phyloP scores from a whole-genome alignment of 2,797 vertebrate genomes.

The Prionace glauca region DNA sequence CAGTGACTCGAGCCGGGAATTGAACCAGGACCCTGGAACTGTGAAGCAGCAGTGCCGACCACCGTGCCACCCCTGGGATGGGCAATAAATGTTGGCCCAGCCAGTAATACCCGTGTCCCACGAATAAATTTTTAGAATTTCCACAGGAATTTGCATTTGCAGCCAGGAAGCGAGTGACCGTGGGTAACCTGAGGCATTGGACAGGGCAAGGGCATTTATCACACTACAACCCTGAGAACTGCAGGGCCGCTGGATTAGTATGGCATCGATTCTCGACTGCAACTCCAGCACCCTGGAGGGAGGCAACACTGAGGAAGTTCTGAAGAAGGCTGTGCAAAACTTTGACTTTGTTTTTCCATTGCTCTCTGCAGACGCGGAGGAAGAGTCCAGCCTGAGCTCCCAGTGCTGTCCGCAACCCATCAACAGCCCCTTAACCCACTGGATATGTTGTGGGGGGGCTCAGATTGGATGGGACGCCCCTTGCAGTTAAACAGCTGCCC shows the following conservation, averaged over 20 bases:
- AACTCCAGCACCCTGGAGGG: no score
- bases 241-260: not conserved
- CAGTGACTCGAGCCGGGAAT: no score
- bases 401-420: not conserved
- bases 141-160: not conserved
- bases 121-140: not conserved
- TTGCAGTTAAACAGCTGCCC: not conserved
- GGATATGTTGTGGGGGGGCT: not conserved
- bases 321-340: no score
- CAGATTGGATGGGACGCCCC: not conserved
- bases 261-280: no score
- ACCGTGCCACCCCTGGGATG: no score
- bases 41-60: no score
- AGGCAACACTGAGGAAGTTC: no score
- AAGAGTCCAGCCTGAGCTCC: not conserved
- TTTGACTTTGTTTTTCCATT: no score
- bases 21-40: no score
- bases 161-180: not conserved
- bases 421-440: no score
- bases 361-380: not conserved
- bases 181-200: not conserved
- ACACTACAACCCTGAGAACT: not conserved
- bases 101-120: no score
- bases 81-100: no score
- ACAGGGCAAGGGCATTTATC: not conserved